Evolutionary conservation across 2,797 vertebrate genomes (phyloP).

Genomic region (Halcyon chelicuti): DNA sequence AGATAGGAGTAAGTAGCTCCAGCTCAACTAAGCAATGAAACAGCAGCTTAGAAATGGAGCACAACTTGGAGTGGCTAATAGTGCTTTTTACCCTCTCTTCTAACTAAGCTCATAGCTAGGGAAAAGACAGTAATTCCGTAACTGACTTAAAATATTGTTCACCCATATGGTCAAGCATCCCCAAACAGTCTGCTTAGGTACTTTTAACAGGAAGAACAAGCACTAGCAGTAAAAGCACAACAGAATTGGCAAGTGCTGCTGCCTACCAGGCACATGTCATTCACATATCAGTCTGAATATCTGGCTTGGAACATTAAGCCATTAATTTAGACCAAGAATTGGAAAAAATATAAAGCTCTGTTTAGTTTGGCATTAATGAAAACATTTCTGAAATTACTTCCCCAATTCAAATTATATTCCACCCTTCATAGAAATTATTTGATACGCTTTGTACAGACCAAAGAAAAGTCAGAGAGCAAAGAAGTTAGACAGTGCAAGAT

Average conservation of each 20-base stretch:
- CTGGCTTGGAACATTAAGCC: conserved; percentile 52
- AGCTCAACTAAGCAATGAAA: conserved; percentile 10
- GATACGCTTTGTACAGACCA: background rate
- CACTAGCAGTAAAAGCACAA: background rate
- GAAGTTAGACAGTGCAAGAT: background rate
- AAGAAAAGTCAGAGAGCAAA: background rate
- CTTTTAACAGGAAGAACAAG: conserved; percentile 30
- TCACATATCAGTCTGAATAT: conserved; percentile 43
- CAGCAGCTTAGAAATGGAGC: background rate
- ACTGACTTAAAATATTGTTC: background rate
- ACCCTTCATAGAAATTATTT: background rate
- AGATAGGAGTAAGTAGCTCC: background rate
- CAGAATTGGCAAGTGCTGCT: conserved; percentile 47
- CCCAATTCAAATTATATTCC: background rate
- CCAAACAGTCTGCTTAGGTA: background rate
- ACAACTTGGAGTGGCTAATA: background rate
- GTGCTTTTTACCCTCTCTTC: background rate
- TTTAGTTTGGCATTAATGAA: conserved; percentile 43
- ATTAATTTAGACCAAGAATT: conserved; percentile 52
- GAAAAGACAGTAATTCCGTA: background rate
- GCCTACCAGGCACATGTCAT: conserved; percentile 14
- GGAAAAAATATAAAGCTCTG: conserved; percentile 47
- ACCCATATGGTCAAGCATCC: background rate
- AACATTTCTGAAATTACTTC: conserved; percentile 10
- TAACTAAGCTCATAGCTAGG: background rate